Percentiles rank a stretch among this genome's conserved stretches.
phyloP scores from a whole-genome alignment of 2,113 vertebrate genomes.

The Pavo muticus region DNA sequence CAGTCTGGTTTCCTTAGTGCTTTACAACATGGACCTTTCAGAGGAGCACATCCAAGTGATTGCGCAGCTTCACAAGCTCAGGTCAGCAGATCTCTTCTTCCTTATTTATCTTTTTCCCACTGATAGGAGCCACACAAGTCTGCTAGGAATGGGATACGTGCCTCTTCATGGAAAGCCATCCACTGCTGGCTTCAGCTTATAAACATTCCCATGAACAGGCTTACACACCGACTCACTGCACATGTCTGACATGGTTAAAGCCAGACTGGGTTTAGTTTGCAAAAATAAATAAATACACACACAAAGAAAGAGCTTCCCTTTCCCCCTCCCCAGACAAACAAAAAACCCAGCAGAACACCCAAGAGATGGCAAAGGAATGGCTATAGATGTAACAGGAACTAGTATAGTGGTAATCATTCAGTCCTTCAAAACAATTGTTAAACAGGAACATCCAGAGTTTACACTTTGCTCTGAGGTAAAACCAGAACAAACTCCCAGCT shows the following conservation, averaged over 20 bases:
- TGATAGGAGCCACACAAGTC: not conserved
- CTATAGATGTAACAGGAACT: not conserved
- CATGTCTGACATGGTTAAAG: not conserved
- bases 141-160: not conserved
- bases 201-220: not conserved
- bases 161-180: not conserved
- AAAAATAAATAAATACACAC: not conserved
- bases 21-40: conserved; percentile 96
- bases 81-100: conserved; percentile 78
- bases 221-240: not conserved
- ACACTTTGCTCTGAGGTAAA: not conserved
- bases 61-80: conserved; percentile 88
- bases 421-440: not conserved
- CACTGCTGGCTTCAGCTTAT: not conserved
- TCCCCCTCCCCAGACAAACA: not conserved
- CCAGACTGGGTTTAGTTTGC: not conserved
- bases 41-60: conserved; percentile 91
- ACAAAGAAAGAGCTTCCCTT: not conserved
- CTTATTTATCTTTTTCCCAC: not conserved
- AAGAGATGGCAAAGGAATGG: not conserved
- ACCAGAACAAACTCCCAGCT: not conserved
- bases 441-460: not conserved
- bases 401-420: not conserved
- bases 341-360: not conserved
- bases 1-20: conserved; percentile 90